phyloP scores from a whole-genome alignment of 2,113 vertebrate species.

The Lamprotornis superbus region DNA sequence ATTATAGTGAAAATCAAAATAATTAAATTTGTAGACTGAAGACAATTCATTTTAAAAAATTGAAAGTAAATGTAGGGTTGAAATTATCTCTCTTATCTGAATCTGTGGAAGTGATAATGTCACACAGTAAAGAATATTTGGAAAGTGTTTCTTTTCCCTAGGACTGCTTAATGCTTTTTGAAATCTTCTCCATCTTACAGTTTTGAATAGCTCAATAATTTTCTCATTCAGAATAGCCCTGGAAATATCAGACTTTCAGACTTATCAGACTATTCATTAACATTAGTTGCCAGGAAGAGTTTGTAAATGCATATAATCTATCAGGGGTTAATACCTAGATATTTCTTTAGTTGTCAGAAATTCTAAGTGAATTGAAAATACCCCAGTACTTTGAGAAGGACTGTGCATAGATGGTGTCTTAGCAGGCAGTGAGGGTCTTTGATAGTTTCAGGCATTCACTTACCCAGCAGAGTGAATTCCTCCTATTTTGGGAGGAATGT shows the following conservation, averaged over 20 bases:
- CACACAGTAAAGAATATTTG: neutral
- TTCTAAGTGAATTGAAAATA: neutral
- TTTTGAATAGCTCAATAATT: neutral
- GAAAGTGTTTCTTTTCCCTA: neutral
- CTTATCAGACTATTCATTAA: neutral
- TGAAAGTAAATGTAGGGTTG: neutral
- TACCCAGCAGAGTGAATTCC: neutral
- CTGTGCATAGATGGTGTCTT: neutral
- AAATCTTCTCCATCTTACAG: neutral
- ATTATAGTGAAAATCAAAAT: neutral
- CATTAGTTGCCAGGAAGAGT: neutral
- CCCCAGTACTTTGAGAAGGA: neutral
- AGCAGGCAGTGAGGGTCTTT: neutral
- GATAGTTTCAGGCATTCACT: neutral
- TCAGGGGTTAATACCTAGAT: neutral
- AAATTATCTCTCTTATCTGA: neutral
- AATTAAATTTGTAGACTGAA: neutral
- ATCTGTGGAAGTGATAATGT: neutral
- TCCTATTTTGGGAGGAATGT: slow-evolving; percentile 23
- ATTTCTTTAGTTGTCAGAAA: neutral
- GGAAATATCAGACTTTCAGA: neutral
- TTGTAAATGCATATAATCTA: neutral
- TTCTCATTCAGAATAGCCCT: neutral
- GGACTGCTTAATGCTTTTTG: neutral
- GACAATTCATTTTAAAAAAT: neutral